Evolutionary conservation across 1,140 invertebrate species (phyloP).

Genomic region (Muscidifurax raptorellus): DNA sequence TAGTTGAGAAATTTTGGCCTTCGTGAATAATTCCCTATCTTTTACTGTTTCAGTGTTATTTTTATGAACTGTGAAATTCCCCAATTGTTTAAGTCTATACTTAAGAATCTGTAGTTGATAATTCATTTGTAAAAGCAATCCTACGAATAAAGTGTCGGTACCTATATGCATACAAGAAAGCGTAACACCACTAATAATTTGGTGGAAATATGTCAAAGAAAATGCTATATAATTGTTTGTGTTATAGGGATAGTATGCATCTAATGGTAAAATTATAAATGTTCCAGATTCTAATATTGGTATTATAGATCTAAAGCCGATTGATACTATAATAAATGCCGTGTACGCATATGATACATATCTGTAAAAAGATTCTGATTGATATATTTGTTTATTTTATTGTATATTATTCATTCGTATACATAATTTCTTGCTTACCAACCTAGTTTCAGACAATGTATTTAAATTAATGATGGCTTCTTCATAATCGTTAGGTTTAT

Average conservation of each 20-base stretch:
- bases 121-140: conserved; percentile 7
- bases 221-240: not conserved
- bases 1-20: not conserved
- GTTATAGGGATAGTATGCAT: conserved; percentile 24
- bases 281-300: conserved; percentile 18
- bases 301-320: not conserved
- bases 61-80: not conserved
- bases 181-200: conserved; percentile 16
- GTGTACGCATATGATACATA: not conserved
- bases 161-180: not conserved
- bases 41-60: not conserved
- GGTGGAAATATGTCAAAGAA: conserved; percentile 22
- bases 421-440: not conserved
- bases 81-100: conserved; percentile 1
- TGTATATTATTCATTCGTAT: not conserved
- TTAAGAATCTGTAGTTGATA: conserved; percentile 20
- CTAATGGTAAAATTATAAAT: conserved; percentile 26
- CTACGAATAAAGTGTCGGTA: not conserved
- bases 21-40: not conserved
- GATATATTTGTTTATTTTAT: not conserved
- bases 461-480: not conserved
- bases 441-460: not conserved
- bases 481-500: not conserved
- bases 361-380: not conserved
- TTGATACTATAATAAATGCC: not conserved